Evolutionary conservation across 1,140 invertebrate genomes (phyloP).

Genomic region (Heterodera carotae): DNA sequence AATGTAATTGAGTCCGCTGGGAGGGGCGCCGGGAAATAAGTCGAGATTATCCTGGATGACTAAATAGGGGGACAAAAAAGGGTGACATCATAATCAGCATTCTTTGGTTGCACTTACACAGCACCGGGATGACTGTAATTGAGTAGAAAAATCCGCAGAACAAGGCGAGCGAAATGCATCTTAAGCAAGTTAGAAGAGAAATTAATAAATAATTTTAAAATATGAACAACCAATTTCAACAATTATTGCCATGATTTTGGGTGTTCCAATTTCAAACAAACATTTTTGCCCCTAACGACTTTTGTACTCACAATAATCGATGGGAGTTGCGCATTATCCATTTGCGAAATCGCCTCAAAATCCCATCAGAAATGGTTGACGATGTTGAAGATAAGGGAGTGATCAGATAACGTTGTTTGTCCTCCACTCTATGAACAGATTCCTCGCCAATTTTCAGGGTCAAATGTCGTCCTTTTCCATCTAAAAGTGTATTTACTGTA

Average conservation of each 20-base stretch:
- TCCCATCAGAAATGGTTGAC: background rate
- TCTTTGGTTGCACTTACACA: constrained; percentile 22
- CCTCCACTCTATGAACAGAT: background rate
- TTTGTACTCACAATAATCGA: constrained; percentile 15
- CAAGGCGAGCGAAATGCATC: constrained; percentile 42
- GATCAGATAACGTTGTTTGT: background rate
- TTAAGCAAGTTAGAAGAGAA: constrained; percentile 18
- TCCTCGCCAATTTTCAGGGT: constrained; percentile 11
- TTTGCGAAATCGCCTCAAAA: constrained; percentile 20
- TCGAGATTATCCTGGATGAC: constrained; percentile 40
- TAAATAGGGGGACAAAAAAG: background rate
- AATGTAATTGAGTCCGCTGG: constrained; percentile 40
- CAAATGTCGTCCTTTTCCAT: constrained; percentile 2
- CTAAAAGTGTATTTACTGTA: background rate
- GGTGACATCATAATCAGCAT: background rate
- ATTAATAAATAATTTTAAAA: background rate
- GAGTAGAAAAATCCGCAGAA: constrained; percentile 49
- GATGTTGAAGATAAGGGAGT: constrained; percentile 3
- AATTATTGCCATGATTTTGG: background rate
- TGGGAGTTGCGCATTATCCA: constrained; percentile 34
- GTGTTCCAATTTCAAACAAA: background rate
- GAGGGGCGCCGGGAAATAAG: constrained; percentile 25
- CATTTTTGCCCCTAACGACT: background rate
- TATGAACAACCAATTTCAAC: background rate
- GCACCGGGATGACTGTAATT: constrained; percentile 39